phyloP scores from a whole-genome alignment of 37 sponge, comb jelly and placozoan genomes.

The Hormiphora californensis region DNA sequence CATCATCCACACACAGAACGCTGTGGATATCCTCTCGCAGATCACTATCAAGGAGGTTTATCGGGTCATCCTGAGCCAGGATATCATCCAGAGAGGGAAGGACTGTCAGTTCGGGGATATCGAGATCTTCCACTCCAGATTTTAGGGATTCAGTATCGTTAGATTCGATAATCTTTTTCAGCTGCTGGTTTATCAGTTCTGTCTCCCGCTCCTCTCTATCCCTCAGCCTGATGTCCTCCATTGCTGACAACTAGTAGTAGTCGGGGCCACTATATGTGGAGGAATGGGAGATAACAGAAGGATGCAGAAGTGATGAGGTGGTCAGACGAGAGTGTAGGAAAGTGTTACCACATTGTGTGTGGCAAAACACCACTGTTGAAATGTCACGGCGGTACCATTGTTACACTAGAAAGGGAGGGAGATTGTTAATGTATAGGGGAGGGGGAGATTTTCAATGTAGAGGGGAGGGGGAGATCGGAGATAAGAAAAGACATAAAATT shows the following conservation, averaged over 20 bases:
- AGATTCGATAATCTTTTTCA: slow-evolving; percentile 24
- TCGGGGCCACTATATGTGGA: too few species aligned
- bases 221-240: slow-evolving; percentile 11
- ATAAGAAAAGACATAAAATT: too few species aligned
- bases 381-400: too few species aligned
- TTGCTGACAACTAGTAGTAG: not conserved
- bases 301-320: too few species aligned
- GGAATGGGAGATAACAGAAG: too few species aligned
- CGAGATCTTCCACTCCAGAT: slow-evolving; percentile 39
- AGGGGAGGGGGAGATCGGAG: too few species aligned
- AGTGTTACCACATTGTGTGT: too few species aligned
- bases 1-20: slow-evolving; percentile 1
- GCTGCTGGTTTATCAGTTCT: slow-evolving; percentile 35
- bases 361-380: too few species aligned
- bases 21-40: slow-evolving; percentile 39
- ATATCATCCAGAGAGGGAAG: slow-evolving; percentile 44
- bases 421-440: too few species aligned
- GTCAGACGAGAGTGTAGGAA: too few species aligned
- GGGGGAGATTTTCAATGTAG: too few species aligned
- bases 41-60: slow-evolving; percentile 47
- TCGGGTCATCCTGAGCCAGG: slow-evolving; percentile 45
- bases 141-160: slow-evolving; percentile 50
- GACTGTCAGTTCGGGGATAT: slow-evolving; percentile 18
- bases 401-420: too few species aligned
- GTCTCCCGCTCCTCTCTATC: not conserved